Evolutionary conservation across 2,888 invertebrate species (phyloP).

Genomic region (Aphodius granarius): DNA sequence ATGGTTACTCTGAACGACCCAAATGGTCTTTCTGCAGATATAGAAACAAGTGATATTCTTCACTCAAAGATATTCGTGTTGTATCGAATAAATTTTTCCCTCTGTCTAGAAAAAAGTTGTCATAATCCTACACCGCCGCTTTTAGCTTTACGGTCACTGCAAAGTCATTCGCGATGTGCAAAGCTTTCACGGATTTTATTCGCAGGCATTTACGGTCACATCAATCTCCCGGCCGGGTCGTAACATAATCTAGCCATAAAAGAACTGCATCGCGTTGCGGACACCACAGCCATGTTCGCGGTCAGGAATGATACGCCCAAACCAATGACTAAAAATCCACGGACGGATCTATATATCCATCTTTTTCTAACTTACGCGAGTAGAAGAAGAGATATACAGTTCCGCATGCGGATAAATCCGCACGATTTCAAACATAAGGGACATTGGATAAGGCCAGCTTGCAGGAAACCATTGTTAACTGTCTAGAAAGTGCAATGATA

Average conservation of each 20-base stretch:
- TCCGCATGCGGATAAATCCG: no score
- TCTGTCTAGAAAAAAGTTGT: background rate
- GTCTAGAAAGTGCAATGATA: background rate
- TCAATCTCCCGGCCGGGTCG: background rate
- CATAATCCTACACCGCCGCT: background rate
- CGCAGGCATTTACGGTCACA: background rate
- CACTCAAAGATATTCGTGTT: no score
- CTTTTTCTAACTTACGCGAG: no score
- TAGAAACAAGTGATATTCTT: no score
- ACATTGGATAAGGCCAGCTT: background rate
- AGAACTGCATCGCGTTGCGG: background rate
- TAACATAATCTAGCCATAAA: background rate
- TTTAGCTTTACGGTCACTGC: background rate
- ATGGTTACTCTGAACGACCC: no score
- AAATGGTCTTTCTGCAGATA: no score
- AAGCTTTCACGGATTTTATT: background rate
- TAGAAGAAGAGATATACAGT: no score
- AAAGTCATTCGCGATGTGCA: background rate
- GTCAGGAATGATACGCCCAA: no score
- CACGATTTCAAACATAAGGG: no score
- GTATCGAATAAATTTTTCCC: no score
- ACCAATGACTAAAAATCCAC: no score
- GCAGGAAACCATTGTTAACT: background rate
- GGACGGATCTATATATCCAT: no score
- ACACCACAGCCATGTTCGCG: background rate